These are phyloP conservation scores for Takifugu rubripes DNA, from an alignment of 2,797 vertebrate genomes.

Conservation along the genomic window DNA sequence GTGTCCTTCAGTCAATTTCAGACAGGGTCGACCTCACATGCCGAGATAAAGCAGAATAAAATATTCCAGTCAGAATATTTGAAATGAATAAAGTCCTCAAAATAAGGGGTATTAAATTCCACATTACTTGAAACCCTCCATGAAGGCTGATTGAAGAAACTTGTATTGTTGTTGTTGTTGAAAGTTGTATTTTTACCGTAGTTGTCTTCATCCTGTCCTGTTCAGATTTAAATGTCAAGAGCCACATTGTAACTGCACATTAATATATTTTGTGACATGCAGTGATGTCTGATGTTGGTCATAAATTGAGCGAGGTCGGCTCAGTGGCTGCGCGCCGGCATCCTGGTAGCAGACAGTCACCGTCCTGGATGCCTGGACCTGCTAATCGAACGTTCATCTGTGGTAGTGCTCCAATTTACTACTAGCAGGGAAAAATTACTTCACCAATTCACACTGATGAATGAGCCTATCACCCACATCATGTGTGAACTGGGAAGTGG, in stretches of 20 bases:
- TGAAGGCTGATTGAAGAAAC: no score
- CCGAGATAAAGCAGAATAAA: no score
- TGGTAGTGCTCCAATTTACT: constrained; percentile 55
- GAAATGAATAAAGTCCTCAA: not conserved
- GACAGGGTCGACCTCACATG: not conserved
- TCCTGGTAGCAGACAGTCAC: constrained; percentile 21
- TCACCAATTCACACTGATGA: constrained; percentile 48
- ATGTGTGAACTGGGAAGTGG: constrained; percentile 52
- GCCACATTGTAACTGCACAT: no score
- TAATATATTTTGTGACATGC: no score
- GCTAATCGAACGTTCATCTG: constrained; percentile 56
- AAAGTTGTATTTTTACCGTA: no score
- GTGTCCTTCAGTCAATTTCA: constrained; percentile 1
- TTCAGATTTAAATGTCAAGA: no score
- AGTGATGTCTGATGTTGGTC: no score
- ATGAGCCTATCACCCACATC: constrained; percentile 52
- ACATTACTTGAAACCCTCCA: no score
- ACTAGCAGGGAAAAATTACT: constrained; percentile 38
- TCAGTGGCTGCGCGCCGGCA: constrained; percentile 12
- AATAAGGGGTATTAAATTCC: no score
- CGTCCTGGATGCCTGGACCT: constrained; percentile 42
- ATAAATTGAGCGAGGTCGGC: constrained; percentile 7
- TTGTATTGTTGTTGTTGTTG: no score
- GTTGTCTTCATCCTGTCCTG: no score
- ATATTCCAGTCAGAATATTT: no score